These are phyloP conservation scores for Drosophila diplacantha DNA, from an alignment of 2,888 invertebrate species.

Conservation along the genomic window DNA sequence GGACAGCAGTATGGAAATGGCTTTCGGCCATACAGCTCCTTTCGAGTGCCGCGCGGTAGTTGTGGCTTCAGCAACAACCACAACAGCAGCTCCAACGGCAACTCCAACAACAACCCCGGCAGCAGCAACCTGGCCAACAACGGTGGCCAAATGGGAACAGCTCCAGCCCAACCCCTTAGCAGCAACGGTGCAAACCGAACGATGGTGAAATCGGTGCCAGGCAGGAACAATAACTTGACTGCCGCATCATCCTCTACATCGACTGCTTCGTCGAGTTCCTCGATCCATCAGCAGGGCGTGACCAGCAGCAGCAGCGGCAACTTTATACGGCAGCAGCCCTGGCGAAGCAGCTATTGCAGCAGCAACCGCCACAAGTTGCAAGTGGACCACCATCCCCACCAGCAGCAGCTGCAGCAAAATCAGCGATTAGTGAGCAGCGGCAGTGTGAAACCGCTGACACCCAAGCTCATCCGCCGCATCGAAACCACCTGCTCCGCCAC, in stretches of 20 bases:
- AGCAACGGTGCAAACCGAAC: conserved; percentile 43
- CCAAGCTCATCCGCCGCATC: conserved; percentile 76
- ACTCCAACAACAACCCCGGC: conserved; percentile 34
- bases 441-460: conserved; percentile 75
- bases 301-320: conserved; percentile 30
- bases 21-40: conserved; percentile 77
- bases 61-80: conserved; percentile 49
- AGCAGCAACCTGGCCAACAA: conserved; percentile 8
- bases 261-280: conserved; percentile 50
- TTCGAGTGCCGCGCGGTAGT: conserved; percentile 73
- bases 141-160: conserved; percentile 26
- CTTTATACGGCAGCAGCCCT: conserved; percentile 74
- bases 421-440: conserved; percentile 36
- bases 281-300: conserved; percentile 51
- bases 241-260: conserved; percentile 54
- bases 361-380: conserved; percentile 61
- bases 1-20: conserved; percentile 74
- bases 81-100: conserved; percentile 29
- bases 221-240: conserved; percentile 44
- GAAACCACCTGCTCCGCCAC: conserved; percentile 66
- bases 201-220: conserved; percentile 31
- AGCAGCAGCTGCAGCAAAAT: conserved; percentile 33
- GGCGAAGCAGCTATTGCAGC: conserved; percentile 76
- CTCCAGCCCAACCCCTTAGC: conserved; percentile 47
- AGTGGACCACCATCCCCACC: conserved; percentile 30